These are phyloP conservation scores for Nomada flava DNA, from an alignment of 2,888 invertebrate species.

Conservation along the genomic window DNA sequence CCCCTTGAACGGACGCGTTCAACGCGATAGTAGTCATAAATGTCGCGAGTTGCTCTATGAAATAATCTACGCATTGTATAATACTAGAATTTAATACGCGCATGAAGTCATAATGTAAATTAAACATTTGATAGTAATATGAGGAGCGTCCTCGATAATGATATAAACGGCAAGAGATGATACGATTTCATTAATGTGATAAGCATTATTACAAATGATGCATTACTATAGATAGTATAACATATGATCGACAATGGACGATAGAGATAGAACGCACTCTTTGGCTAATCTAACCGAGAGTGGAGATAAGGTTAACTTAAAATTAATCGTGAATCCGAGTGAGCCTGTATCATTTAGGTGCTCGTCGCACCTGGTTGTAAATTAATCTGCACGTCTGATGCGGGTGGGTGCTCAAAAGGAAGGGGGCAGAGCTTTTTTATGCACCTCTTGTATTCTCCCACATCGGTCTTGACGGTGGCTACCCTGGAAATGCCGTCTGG, in stretches of 20 bases:
- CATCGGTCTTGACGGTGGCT: neutral
- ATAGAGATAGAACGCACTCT: neutral
- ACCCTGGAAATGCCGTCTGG: conserved; percentile 1
- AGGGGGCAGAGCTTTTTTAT: neutral
- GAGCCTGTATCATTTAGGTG: neutral
- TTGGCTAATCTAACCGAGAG: neutral
- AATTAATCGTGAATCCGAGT: neutral
- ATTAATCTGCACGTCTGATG: neutral
- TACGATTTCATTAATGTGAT: too few relatives aligned
- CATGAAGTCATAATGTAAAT: too few relatives aligned
- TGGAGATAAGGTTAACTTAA: neutral
- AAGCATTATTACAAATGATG: too few relatives aligned
- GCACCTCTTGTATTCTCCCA: neutral
- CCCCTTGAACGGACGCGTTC: too few relatives aligned
- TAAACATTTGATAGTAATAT: too few relatives aligned
- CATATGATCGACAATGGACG: neutral
- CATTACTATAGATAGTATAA: too few relatives aligned
- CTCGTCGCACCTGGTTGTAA: neutral
- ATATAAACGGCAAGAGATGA: neutral
- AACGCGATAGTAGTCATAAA: too few relatives aligned
- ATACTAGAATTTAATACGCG: too few relatives aligned
- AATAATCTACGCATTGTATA: too few relatives aligned
- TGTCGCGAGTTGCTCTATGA: too few relatives aligned
- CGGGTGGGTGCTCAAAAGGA: neutral
- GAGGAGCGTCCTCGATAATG: too few relatives aligned